Evolutionary conservation across 2,888 invertebrate species (phyloP).

Genomic region (Ptilodon capucinus): DNA sequence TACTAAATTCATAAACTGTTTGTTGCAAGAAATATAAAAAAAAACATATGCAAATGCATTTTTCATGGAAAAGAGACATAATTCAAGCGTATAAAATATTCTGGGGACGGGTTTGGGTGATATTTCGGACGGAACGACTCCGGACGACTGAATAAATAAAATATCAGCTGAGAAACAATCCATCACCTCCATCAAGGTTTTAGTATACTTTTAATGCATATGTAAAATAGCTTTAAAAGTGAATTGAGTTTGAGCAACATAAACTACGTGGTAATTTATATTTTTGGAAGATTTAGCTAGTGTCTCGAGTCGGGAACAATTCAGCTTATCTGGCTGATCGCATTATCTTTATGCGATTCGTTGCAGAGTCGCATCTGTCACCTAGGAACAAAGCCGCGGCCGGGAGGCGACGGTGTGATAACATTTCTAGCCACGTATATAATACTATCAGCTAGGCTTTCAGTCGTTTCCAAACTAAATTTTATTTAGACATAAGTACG

Average conservation of each 20-base stretch:
- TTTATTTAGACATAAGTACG: constrained; percentile 24
- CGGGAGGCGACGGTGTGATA: constrained; percentile 48
- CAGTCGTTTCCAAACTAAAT: constrained; percentile 34
- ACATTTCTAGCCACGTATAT: constrained; percentile 57
- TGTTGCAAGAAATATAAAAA: constrained; percentile 51
- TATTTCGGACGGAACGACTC: constrained; percentile 50
- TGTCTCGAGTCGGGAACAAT: constrained; percentile 15
- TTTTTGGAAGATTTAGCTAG: constrained; percentile 24
- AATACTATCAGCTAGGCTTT: constrained; percentile 44
- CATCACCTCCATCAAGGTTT: constrained; percentile 36
- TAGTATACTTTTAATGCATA: constrained; percentile 18
- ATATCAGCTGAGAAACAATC: constrained; percentile 49
- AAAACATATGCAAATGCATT: constrained; percentile 63
- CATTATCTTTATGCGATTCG: constrained; percentile 43
- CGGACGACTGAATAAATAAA: constrained; percentile 62
- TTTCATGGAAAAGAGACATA: constrained; percentile 63
- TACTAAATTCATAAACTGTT: constrained; percentile 43
- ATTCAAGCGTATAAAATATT: constrained; percentile 68
- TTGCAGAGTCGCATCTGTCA: constrained; percentile 50
- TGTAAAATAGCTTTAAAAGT: constrained; percentile 24
- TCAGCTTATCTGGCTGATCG: constrained; percentile 24
- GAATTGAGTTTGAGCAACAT: constrained; percentile 18
- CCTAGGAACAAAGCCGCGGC: constrained; percentile 52
- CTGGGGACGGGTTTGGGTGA: constrained; percentile 52
- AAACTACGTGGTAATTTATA: constrained; percentile 33